Conservation (phyloP, 2,113 vertebrate genomes). For the Larimichthys crocea region DNA sequence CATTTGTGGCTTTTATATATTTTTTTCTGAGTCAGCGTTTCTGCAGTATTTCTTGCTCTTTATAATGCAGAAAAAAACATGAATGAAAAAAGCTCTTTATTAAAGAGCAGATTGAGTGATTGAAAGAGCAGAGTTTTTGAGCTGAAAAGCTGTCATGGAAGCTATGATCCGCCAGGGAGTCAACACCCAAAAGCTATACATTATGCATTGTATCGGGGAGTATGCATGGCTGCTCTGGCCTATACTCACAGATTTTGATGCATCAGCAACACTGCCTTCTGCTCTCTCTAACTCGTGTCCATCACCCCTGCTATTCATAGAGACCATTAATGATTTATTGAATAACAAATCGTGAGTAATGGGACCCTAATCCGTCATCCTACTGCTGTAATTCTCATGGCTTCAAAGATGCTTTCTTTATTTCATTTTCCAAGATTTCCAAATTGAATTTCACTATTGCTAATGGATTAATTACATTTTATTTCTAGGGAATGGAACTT, state of each 20-base stretch:
- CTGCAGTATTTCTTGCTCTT: neutral
- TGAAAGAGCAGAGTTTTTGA: slow-evolving; percentile 19
- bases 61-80: neutral
- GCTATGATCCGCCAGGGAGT: slow-evolving; percentile 47
- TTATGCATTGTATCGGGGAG: slow-evolving; percentile 65
- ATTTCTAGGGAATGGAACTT: slow-evolving; percentile 39
- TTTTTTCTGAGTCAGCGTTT: neutral
- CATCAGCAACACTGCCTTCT: slow-evolving; percentile 73
- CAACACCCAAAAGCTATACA: slow-evolving; percentile 56
- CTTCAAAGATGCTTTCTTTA: slow-evolving; percentile 62
- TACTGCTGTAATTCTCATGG: slow-evolving; percentile 53
- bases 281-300: slow-evolving; percentile 68
- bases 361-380: slow-evolving; percentile 78
- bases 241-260: slow-evolving; percentile 65
- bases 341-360: slow-evolving; percentile 85
- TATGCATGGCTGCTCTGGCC: slow-evolving; percentile 39
- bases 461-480: slow-evolving; percentile 70
- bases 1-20: neutral
- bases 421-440: slow-evolving; percentile 72
- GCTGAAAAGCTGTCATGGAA: slow-evolving; percentile 40
- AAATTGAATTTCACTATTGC: slow-evolving; percentile 75
- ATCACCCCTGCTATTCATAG: slow-evolving; percentile 82
- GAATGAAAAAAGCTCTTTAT: slow-evolving; percentile 16
- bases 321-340: slow-evolving; percentile 86
- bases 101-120: slow-evolving; percentile 13